Evolutionary conservation across 2,888 invertebrate genomes (phyloP), one percentile per base, ranked within the genome.

Genomic region (Philopedon plagiatum): DNA sequence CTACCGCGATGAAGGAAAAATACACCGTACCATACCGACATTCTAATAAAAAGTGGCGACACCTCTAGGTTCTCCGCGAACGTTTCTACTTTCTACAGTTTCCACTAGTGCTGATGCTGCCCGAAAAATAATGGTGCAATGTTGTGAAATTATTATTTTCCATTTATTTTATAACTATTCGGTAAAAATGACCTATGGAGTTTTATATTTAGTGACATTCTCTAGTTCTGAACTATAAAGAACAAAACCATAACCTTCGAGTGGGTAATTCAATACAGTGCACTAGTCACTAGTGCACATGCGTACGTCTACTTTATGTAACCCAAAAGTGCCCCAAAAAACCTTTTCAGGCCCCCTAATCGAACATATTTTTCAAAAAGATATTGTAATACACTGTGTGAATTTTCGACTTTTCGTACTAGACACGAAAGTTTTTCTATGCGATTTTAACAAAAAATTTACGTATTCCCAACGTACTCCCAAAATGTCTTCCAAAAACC

Each of bases 241-340:
- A n/a, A n/a, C n/a, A n/a, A n/a, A n/a, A n/a, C n/a, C n/a, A n/a
- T n/a, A n/a, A n/a, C n/a, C n/a, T n/a, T n/a, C n/a, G n/a, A n/a
- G n/a, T n/a, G n/a, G n/a, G n/a, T n/a, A n/a, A n/a, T n/a, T n/a
- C n/a, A n/a, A n/a, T n/a, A n/a, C n/a, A n/a, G n/a, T n/a, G n/a
- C n/a, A n/a, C n/a, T n/a, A n/a, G n/a, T n/a, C n/a, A n/a, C n/a
- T n/a, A n/a, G n/a, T n/a, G n/a, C n/a, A n/a, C 44, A 32, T 44
- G 44, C 51, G 57, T 60, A 70, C 71, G 75, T 23, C 15, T n/a
- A 51, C 46, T 67, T 75, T 74, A 75, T 65, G 71, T 79, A 80
- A 80, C 80, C 81, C 80, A 80, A 80, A 78, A 51, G 80, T 77
- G 80, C 80, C 80, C 71, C 80, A 69, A 23, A 54, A 57, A 23